Conservation (phyloP, 23 tunicate species). For the Clavelina lepadiformis region DNA sequence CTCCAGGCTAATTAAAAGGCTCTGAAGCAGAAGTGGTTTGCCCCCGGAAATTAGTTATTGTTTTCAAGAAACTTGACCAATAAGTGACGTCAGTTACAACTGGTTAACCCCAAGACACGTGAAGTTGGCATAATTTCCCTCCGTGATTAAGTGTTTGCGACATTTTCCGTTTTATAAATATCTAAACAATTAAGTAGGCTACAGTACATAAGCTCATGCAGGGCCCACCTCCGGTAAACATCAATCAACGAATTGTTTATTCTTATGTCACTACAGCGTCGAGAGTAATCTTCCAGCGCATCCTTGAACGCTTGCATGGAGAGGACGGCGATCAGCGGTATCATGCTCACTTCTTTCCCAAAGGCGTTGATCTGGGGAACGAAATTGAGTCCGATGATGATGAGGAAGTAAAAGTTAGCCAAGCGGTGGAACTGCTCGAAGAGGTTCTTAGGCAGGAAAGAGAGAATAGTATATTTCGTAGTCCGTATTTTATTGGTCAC, state of each 20-base stretch:
- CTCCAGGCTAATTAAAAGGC: too few species aligned
- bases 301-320: conserved; percentile 74
- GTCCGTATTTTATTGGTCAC: conserved; percentile 57
- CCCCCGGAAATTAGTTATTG: too few species aligned
- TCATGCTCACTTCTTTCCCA: conserved; percentile 63
- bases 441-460: conserved; percentile 76
- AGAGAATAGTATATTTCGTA: conserved; percentile 80
- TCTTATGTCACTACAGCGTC: conserved; percentile 41
- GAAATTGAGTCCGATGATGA: conserved; percentile 64
- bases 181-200: too few species aligned
- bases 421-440: conserved; percentile 94
- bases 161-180: too few species aligned
- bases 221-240: conserved; percentile 13
- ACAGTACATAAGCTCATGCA: too few species aligned
- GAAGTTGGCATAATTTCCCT: too few species aligned
- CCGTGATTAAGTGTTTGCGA: too few species aligned
- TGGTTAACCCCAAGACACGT: too few species aligned
- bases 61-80: too few species aligned
- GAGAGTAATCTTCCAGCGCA: conserved; percentile 55
- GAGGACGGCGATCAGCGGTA: conserved; percentile 67
- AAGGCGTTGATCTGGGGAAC: conserved; percentile 71
- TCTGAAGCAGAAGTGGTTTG: too few species aligned
- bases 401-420: conserved; percentile 84
- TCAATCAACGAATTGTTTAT: conserved; percentile 26
- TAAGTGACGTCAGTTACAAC: too few species aligned